Evolutionary conservation across 2,113 vertebrate genomes (phyloP).

Genomic region (Dicentrarchus labrax): DNA sequence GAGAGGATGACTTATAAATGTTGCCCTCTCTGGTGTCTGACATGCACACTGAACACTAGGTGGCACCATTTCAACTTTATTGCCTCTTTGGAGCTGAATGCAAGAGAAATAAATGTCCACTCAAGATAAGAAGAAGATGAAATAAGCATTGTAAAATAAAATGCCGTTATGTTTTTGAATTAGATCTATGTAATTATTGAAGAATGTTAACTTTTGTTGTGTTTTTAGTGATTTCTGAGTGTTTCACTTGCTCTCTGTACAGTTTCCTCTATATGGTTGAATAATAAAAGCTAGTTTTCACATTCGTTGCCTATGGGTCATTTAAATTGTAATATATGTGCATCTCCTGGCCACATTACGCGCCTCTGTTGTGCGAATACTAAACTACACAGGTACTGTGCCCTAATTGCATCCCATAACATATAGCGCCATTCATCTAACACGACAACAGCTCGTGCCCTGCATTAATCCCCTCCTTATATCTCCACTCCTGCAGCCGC

Average conservation of each 20-base stretch:
- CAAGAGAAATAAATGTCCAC: not conserved
- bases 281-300: slow-evolving; percentile 42
- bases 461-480: slow-evolving; percentile 17
- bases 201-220: not conserved
- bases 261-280: not conserved
- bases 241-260: not conserved
- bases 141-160: not conserved
- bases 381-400: not conserved
- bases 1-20: not conserved
- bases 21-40: not conserved
- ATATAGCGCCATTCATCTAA: slow-evolving; percentile 29
- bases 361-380: not conserved
- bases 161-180: not conserved
- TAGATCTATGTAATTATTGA: not conserved
- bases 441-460: not conserved
- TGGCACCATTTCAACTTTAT: slow-evolving; percentile 70
- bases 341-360: not conserved
- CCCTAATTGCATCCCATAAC: slow-evolving; percentile 36
- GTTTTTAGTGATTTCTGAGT: not conserved
- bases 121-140: not conserved
- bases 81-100: not conserved
- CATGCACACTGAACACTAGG: slow-evolving; percentile 57
- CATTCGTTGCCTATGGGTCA: not conserved
- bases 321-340: slow-evolving; percentile 12
- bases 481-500: slow-evolving; percentile 34